Conservation (phyloP, 2,888 invertebrate species). For the Operophtera brumata region DNA sequence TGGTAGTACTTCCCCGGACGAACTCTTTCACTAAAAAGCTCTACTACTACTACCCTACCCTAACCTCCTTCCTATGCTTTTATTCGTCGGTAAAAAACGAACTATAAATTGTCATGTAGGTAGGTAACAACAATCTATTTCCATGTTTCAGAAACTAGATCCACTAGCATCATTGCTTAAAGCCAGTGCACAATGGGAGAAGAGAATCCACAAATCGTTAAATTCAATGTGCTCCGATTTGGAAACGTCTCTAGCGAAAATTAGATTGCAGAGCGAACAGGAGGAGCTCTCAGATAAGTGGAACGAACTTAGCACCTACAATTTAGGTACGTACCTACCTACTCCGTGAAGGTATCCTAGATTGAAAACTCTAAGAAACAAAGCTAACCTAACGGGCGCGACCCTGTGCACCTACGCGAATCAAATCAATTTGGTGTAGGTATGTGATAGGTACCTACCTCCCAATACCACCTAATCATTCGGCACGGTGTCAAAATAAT, state of each 20-base stretch:
- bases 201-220: slow-evolving; percentile 94
- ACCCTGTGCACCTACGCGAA: too few relatives aligned
- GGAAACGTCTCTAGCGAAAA: slow-evolving; percentile 89
- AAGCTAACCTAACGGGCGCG: neutral
- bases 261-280: slow-evolving; percentile 87
- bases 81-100: too few relatives aligned
- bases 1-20: too few relatives aligned
- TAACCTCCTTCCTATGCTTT: too few relatives aligned
- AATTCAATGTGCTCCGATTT: slow-evolving; percentile 97
- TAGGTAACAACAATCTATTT: neutral
- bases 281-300: slow-evolving; percentile 93
- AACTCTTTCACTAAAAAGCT: too few relatives aligned
- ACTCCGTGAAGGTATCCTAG: too few relatives aligned
- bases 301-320: slow-evolving; percentile 95
- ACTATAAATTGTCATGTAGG: neutral
- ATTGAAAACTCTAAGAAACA: neutral
- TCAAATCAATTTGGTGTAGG: too few relatives aligned
- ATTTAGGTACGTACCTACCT: slow-evolving; percentile 82
- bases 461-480: too few relatives aligned
- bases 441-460: neutral
- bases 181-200: slow-evolving; percentile 95
- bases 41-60: too few relatives aligned
- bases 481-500: too few relatives aligned
- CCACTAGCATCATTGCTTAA: slow-evolving; percentile 88
- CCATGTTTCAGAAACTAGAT: slow-evolving; percentile 76